Conservation (phyloP, 2,113 vertebrate species). For the Serranochromis macrocephalus region DNA sequence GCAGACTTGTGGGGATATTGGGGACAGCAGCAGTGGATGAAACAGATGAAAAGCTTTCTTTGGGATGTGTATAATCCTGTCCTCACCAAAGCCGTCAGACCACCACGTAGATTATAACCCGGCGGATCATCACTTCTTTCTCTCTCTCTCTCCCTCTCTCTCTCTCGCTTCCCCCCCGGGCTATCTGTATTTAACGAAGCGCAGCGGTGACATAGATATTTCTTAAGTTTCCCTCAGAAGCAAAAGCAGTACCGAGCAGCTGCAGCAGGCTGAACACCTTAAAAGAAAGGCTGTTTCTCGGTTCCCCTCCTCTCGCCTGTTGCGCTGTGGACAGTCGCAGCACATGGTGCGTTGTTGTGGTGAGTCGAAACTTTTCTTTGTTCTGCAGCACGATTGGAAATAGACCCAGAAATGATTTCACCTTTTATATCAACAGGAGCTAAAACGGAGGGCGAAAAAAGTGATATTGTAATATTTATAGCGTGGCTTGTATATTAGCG, state of each 20-base stretch:
- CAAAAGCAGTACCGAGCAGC: neutral
- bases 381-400: neutral
- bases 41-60: constrained; percentile 48
- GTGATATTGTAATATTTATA: neutral
- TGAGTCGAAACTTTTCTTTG: constrained; percentile 32
- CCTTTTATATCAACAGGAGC: neutral
- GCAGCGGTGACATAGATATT: neutral
- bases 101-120: constrained; percentile 15
- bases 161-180: neutral
- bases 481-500: neutral
- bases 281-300: neutral
- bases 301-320: neutral
- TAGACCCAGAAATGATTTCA: neutral
- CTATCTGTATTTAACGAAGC: neutral
- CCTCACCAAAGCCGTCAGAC: constrained; percentile 22
- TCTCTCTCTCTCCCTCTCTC: neutral
- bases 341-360: constrained; percentile 35
- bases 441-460: rapidly evolving
- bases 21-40: constrained; percentile 36
- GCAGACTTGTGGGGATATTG: neutral
- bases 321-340: neutral
- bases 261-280: neutral
- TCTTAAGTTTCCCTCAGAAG: neutral
- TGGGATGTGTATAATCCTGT: constrained; percentile 41
- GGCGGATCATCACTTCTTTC: neutral